Evolutionary conservation across 1,140 invertebrate genomes (phyloP), one percentile per base, ranked within the genome.

Genomic region (Ganaspis sp.): DNA sequence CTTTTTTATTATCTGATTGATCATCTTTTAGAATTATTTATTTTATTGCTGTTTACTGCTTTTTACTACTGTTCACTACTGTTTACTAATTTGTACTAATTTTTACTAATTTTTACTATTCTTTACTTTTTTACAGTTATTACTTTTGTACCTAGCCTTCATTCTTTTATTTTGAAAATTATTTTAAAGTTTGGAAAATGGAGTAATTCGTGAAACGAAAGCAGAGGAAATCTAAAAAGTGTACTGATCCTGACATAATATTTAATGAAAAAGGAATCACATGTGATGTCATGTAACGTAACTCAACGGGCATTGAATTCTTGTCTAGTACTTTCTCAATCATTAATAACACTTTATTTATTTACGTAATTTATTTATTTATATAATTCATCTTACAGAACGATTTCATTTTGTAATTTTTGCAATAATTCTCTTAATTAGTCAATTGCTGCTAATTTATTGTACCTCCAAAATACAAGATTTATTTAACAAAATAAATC

Each of bases 321-420:
- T 38, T 5, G 38, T 49, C 45, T 49, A 49, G 45, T n/a, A 49
- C 45, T 49, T 49, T 49, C 29, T 37, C 69, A 70, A 70, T 70
- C 34, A 37, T 70, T 70, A 70, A 34, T 70, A 70, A 34, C 49
- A 19, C 37, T 26, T 42, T 26, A 34, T 37, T 58, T 45, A 77
- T 1, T 70, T 70, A 12, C 38, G 34, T 37, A 70, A 70, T 34
- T 38, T 70, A 37, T 34, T 70, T 29, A 53, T 53, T 72, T 49
- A 49, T n/a, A 5, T 49, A 49, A 49, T 49, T 49, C 17, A n/a
- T 49, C 45, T 17, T 17, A 17, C 17, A n/a, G 42, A 45, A 15
- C 11, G n/a, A 17, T 49, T 49, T 49, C 1, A 17, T 49, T 49
- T 49, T 17, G n/a, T 9, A 15, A 15, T 45, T 45, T 45, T 9